Evolutionary conservation across 37 sponge, comb jelly and placozoan species (phyloP), one percentile per base, ranked within the genome.

Genomic region (Mnemiopsis leidyi): DNA sequence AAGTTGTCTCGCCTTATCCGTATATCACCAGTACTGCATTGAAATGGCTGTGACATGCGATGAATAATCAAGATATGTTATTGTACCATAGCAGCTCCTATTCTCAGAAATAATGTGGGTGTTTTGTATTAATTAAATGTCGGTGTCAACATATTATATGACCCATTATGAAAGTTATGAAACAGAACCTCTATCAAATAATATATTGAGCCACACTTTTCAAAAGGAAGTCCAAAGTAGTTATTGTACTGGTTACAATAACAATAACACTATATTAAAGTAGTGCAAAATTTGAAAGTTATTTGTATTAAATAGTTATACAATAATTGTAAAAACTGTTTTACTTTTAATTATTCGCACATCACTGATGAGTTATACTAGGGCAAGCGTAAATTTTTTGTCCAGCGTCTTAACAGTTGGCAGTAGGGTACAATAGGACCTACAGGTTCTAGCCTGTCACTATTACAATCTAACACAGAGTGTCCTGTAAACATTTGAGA

Each of bases 211-310:
- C 61, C 5, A 48, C 13, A 13, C 61, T 48, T 48, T 48, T 48
- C 13, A 13, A 48, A 48, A 48, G 61, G 61, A 69, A 69, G 73
- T 28, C 73, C 73, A 69, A 69, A 25, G 18, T 77, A 26, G 0
- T 77, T 33, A 77, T 77, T 77, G 79, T 77, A 77, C 79, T 77
- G 79, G 79, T 77, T 77, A 77, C 79, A 77, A 38, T 85, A 28
- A 77, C 79, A 77, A 38, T 85, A 28, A 38, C 39, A 85, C 28
- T 36, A 2, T 16, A 20, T 48, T 48, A 13, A 48, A 48, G 61
- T 48, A 48, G 61, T 48, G 61, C 61, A 48, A 48, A 48, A 48
- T 48, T 48, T 48, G 61, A 48, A 48, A 48, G 61, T 48, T 48
- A 48, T 48, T 48, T 48, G 61, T 48, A 48, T 48, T 48, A 48